Evolutionary conservation across 92 coral and sea anemone species (phyloP).

Genomic region (Hydrozoanthus gracilis): DNA sequence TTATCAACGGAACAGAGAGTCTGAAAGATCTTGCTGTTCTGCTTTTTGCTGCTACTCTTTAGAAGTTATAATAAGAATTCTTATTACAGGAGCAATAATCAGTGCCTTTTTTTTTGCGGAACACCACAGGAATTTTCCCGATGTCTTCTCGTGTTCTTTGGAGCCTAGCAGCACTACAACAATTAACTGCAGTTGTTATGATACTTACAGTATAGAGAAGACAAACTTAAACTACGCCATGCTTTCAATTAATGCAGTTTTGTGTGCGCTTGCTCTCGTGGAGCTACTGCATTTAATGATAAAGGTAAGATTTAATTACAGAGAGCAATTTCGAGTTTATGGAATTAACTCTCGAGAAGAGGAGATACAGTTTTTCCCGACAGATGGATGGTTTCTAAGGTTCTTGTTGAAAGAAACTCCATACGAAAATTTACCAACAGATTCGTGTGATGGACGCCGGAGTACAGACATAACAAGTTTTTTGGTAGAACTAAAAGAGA

Average conservation of each 20-base stretch:
- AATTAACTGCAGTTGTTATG: conserved; percentile 8
- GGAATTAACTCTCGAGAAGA: background rate
- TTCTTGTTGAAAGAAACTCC: conserved; percentile 12
- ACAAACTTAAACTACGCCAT: background rate
- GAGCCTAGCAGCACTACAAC: background rate
- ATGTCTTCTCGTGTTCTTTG: background rate
- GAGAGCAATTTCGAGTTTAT: too few relatives aligned
- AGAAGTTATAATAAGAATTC: conserved; percentile 8
- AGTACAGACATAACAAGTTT: background rate
- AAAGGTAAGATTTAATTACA: too few relatives aligned
- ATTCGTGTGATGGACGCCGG: background rate
- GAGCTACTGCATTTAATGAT: conserved; percentile 11
- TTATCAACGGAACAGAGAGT: background rate
- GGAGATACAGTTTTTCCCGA: background rate
- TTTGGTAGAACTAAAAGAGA: background rate
- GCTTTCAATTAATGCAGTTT: conserved; percentile 15
- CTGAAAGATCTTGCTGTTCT: conserved; percentile 13
- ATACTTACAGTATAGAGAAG: conserved; percentile 10
- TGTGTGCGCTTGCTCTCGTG: background rate
- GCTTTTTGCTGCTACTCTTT: background rate
- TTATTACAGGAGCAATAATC: background rate
- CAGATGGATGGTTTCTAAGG: conserved; percentile 3
- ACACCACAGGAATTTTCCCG: conserved; percentile 14
- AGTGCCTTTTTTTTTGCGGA: background rate
- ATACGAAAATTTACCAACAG: conserved; percentile 5